Evolutionary conservation across 2,888 invertebrate species (phyloP).

Genomic region (Tethea ocularis): DNA sequence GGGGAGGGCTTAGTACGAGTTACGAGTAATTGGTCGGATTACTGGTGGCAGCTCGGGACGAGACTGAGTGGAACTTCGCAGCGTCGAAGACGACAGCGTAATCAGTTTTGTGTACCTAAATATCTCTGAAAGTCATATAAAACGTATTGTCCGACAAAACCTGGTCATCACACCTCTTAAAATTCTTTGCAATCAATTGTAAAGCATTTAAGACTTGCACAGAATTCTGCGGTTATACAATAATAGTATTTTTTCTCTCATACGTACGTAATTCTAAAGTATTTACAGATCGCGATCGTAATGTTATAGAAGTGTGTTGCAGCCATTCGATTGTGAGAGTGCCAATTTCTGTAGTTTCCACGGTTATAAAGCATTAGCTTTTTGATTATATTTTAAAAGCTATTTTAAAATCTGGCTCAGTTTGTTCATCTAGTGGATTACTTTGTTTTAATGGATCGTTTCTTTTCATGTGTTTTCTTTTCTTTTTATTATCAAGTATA

Average conservation of each 20-base stretch:
- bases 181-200: background rate
- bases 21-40: too few relatives aligned
- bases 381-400: background rate
- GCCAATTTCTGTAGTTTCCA: background rate
- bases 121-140: too few relatives aligned
- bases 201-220: background rate
- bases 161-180: too few relatives aligned
- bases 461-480: background rate
- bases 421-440: background rate
- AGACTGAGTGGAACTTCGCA: too few relatives aligned
- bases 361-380: background rate
- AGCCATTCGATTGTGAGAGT: background rate
- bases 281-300: background rate
- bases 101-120: too few relatives aligned
- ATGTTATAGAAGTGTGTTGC: background rate
- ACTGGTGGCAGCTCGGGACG: too few relatives aligned
- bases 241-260: background rate
- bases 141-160: too few relatives aligned
- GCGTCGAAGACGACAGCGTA: too few relatives aligned
- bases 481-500: background rate
- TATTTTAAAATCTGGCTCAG: background rate
- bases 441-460: background rate
- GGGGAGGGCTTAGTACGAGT: too few relatives aligned
- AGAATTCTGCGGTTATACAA: background rate
- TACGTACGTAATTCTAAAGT: background rate